phyloP scores from a whole-genome alignment of 2,888 invertebrate genomes.

The Esperia sulphurella region DNA sequence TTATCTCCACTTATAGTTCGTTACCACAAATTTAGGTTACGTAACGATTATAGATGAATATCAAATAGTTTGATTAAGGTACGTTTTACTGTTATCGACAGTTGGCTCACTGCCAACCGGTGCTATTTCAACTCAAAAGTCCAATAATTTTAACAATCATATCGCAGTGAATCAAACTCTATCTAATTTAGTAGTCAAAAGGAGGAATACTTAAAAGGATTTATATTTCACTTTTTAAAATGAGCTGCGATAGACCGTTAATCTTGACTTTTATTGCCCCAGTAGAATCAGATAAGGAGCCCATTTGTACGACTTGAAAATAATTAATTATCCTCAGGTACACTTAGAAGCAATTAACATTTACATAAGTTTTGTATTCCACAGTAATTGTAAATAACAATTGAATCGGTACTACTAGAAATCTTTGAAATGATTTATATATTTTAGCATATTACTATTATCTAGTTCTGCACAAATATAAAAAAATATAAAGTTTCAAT shows the following conservation, averaged over 20 bases:
- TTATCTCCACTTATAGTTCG: too few species aligned
- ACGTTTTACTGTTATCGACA: conserved; percentile 26
- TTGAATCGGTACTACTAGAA: too few species aligned
- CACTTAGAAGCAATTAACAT: conserved; percentile 3
- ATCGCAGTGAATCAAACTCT: background rate
- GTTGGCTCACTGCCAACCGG: conserved; percentile 26
- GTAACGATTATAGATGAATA: background rate
- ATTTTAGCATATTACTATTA: too few species aligned
- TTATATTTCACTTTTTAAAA: background rate
- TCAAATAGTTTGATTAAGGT: conserved; percentile 12
- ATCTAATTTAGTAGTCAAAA: background rate
- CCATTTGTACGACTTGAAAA: too few species aligned
- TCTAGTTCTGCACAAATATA: too few species aligned
- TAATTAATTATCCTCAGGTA: too few species aligned
- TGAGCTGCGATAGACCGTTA: conserved; percentile 6
- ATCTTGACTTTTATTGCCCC: conserved; percentile 42
- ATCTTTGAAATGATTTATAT: too few species aligned
- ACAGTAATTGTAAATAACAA: too few species aligned
- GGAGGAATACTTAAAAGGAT: background rate
- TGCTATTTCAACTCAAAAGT: conserved; percentile 23
- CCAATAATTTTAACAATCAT: conserved; percentile 23
- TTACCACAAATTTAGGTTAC: too few species aligned
- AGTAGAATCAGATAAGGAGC: conserved; percentile 21
- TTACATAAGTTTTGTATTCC: too few species aligned
- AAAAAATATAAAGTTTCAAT: too few species aligned